Evolutionary conservation across 2,113 vertebrate species (phyloP).

Genomic region (Sterna hirundo): DNA sequence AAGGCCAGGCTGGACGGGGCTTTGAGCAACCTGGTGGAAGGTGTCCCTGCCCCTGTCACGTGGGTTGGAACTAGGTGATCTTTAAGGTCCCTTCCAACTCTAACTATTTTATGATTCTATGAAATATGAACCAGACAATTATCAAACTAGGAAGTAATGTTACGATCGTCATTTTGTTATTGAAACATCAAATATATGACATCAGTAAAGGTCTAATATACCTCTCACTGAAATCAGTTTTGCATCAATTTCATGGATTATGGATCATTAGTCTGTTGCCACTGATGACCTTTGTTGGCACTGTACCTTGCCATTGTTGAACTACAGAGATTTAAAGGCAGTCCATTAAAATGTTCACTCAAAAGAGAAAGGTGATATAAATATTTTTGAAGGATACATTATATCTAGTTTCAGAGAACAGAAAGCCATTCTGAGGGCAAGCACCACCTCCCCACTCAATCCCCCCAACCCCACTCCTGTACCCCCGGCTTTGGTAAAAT

Average conservation of each 20-base stretch:
- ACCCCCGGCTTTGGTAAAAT: neutral
- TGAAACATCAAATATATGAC: neutral
- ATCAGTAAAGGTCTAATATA: neutral
- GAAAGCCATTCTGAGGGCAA: neutral
- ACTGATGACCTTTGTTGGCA: neutral
- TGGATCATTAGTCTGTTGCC: neutral
- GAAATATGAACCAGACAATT: neutral
- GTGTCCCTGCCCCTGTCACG: neutral
- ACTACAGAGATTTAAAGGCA: neutral
- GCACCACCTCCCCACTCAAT: neutral
- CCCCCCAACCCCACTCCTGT: no score
- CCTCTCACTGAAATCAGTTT: neutral
- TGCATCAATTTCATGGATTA: neutral
- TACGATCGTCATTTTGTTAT: neutral
- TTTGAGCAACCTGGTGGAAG: neutral
- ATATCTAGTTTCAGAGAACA: neutral
- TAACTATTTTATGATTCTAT: neutral
- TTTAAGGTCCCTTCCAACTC: neutral
- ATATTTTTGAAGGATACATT: neutral
- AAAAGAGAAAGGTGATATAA: neutral
- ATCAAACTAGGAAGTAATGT: neutral
- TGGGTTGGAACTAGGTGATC: neutral
- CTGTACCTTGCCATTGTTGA: neutral
- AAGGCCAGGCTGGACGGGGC: neutral
- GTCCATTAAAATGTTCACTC: neutral